Conservation (phyloP, 2,888 invertebrate species). For the Tubulanus polymorphus region DNA sequence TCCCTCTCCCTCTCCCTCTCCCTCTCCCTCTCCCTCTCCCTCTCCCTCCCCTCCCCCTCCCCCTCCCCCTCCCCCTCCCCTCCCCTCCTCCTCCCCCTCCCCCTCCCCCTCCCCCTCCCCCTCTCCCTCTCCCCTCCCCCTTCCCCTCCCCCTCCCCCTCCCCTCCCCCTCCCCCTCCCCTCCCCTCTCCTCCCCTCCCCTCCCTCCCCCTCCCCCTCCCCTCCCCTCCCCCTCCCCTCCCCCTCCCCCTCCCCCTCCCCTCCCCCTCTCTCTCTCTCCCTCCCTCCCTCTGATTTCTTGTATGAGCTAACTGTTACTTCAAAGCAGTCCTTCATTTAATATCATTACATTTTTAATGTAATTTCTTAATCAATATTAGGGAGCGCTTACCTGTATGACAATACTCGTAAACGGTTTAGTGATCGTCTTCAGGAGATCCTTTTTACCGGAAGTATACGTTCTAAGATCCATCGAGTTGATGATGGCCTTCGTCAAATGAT, state of each 20-base stretch:
- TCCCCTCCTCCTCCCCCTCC: conserved; percentile 1
- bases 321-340: no score
- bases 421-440: conserved; percentile 51
- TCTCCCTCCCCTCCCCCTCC: conserved; percentile 18
- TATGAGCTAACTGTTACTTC: no score
- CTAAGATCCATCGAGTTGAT: conserved; percentile 6
- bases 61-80: conserved; percentile 24
- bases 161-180: background rate
- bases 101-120: background rate
- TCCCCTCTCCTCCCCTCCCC: background rate
- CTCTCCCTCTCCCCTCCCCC: background rate
- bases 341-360: no score
- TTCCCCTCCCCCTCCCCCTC: background rate
- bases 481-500: background rate
- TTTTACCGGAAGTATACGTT: background rate
- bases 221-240: background rate
- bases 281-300: conserved; percentile 1
- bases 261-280: background rate
- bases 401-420: conserved; percentile 55
- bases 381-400: conserved; percentile 44
- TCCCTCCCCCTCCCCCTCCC: background rate
- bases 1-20: conserved; percentile 24
- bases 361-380: no score
- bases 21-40: conserved; percentile 31
- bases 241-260: background rate